These are phyloP conservation scores for Drosophila mimetica DNA, from an alignment of 2,888 invertebrate species.

Conservation along the genomic window DNA sequence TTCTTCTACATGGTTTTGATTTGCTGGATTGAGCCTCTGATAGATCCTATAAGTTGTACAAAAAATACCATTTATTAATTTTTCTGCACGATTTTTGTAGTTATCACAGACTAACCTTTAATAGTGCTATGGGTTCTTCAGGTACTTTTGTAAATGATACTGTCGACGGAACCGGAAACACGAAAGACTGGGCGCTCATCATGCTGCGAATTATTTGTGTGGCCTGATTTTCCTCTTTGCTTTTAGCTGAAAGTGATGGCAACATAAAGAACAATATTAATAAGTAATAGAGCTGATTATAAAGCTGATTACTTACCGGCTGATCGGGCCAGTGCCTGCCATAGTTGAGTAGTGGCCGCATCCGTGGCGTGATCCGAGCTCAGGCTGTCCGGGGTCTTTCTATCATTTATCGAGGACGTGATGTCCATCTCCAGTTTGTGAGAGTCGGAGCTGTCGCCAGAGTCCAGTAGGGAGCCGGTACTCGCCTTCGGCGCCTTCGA, in stretches of 20 bases:
- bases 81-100: neutral
- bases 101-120: no score
- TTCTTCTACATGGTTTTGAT: slow-evolving; percentile 87
- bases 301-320: slow-evolving; percentile 73
- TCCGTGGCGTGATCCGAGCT: slow-evolving; percentile 84
- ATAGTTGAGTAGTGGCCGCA: slow-evolving; percentile 84
- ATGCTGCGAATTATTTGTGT: slow-evolving; percentile 90
- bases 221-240: slow-evolving; percentile 88
- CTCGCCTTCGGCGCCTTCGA: slow-evolving; percentile 43
- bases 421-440: slow-evolving; percentile 77
- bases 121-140: slow-evolving; percentile 83
- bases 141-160: slow-evolving; percentile 78
- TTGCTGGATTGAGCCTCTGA: slow-evolving; percentile 69
- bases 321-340: slow-evolving; percentile 84
- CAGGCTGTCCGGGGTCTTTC: slow-evolving; percentile 82
- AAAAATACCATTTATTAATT: neutral
- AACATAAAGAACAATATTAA: neutral
- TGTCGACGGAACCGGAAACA: slow-evolving; percentile 87
- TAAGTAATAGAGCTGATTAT: no score
- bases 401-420: slow-evolving; percentile 63
- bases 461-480: slow-evolving; percentile 83
- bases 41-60: slow-evolving; percentile 63
- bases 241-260: slow-evolving; percentile 76
- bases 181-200: slow-evolving; percentile 89
- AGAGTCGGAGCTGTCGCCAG: slow-evolving; percentile 86